Percentiles rank a stretch among this genome's conserved stretches.
These are phyloP conservation scores for Eurytoma adleriae DNA, from an alignment of 2,888 invertebrate species.

Conservation along the genomic window DNA sequence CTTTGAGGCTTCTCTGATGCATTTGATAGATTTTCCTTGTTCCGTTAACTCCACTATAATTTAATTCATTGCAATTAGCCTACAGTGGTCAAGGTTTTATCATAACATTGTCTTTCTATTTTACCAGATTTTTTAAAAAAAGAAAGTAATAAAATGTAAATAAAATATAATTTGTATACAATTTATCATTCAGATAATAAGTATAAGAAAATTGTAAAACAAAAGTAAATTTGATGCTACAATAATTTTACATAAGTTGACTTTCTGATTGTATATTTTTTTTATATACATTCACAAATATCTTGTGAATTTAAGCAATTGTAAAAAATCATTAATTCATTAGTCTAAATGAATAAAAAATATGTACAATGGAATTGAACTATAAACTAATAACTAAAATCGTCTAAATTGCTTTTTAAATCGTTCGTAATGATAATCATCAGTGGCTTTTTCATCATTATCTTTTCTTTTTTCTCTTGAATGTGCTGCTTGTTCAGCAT, in stretches of 20 bases:
- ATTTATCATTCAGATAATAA: neutral
- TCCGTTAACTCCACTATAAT: conserved; percentile 16
- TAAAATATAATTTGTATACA: neutral
- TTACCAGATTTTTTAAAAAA: no score
- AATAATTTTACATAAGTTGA: no score
- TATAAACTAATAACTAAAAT: conserved; percentile 78
- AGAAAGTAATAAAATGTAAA: no score
- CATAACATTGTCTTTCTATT: neutral
- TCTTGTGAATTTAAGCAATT: neutral
- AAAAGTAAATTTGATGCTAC: neutral
- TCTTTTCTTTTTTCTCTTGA: conserved; percentile 81
- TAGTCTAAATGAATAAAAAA: neutral
- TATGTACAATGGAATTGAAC: neutral
- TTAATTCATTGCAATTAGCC: conserved; percentile 11
- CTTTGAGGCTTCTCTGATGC: conserved; percentile 23
- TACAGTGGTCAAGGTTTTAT: neutral
- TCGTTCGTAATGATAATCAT: conserved; percentile 97
- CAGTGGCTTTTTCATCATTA: conserved; percentile 93
- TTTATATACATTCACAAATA: conserved; percentile 2
- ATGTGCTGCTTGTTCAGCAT: conserved; percentile 60
- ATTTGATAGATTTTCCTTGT: conserved; percentile 23
- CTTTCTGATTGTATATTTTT: neutral
- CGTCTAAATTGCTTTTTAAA: conserved; percentile 97
- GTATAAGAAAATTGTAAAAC: neutral
- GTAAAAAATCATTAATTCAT: neutral